Evolutionary conservation across 2,797 vertebrate genomes (phyloP).

Genomic region (Bovichtus variegatus): DNA sequence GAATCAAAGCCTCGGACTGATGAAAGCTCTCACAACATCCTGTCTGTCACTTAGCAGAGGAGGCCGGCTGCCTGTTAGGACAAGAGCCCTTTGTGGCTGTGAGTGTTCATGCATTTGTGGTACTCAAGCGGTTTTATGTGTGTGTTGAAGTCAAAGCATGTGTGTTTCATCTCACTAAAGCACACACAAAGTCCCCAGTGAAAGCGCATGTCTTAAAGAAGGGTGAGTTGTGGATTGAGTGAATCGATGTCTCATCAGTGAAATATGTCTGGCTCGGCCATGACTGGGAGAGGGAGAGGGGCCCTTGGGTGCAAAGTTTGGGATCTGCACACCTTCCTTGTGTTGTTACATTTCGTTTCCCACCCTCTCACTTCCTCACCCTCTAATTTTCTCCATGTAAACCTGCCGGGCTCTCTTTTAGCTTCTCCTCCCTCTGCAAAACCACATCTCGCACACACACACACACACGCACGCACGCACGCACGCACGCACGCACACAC

Average conservation of each 20-base stretch:
- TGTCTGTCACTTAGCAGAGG: conserved; percentile 64
- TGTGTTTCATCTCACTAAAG: conserved; percentile 41
- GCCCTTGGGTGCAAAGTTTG: conserved; percentile 63
- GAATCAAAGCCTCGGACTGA: conserved; percentile 68
- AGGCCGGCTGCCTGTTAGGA: conserved; percentile 67
- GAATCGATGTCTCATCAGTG: conserved; percentile 57
- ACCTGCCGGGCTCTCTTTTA: conserved; percentile 21
- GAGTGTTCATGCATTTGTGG: conserved; percentile 30
- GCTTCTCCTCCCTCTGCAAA: conserved; percentile 38
- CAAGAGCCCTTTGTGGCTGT: conserved; percentile 56
- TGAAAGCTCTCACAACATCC: conserved; percentile 66
- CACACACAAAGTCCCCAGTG: conserved; percentile 7
- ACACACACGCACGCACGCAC: background rate
- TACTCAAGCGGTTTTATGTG: conserved; percentile 36
- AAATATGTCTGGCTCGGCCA: conserved; percentile 58
- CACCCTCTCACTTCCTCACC: conserved; percentile 25
- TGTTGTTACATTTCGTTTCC: conserved; percentile 45
- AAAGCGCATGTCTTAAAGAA: conserved; percentile 45
- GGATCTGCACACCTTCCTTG: conserved; percentile 35
- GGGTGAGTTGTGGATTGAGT: conserved; percentile 57
- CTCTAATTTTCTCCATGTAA: conserved; percentile 52
- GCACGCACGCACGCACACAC: background rate
- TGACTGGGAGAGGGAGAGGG: conserved; percentile 33
- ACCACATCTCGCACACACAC: conserved; percentile 24
- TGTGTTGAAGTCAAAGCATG: conserved; percentile 45